phyloP scores from a whole-genome alignment of 1,140 invertebrate genomes.

The Trichomalopsis sarcophagae region DNA sequence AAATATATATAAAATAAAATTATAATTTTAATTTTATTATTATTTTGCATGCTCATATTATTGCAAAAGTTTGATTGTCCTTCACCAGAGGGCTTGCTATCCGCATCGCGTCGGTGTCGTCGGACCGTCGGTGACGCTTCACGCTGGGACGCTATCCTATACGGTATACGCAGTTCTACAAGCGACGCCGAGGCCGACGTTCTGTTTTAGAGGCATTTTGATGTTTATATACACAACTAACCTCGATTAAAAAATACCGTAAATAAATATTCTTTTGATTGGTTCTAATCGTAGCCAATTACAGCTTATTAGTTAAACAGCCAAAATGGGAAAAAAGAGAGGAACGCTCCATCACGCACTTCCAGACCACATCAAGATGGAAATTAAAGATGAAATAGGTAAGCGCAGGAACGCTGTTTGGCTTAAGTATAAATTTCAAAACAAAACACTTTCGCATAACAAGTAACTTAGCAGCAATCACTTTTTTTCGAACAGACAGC shows the following conservation, averaged over 20 bases:
- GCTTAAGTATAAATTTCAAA: conserved; percentile 16
- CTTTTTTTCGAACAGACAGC: conserved; percentile 65
- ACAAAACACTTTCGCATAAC: conserved; percentile 10
- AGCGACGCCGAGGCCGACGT: too few relatives aligned
- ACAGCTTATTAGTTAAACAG: background rate
- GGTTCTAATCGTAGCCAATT: background rate
- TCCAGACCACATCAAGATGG: conserved; percentile 66
- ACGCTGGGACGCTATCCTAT: too few relatives aligned
- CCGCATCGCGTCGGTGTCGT: too few relatives aligned
- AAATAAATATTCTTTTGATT: too few relatives aligned
- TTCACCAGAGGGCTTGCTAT: too few relatives aligned
- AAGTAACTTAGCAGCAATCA: background rate
- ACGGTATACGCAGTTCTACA: too few relatives aligned
- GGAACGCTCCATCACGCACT: conserved; percentile 57
- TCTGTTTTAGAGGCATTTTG: background rate
- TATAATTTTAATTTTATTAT: too few relatives aligned
- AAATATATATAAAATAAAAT: too few relatives aligned
- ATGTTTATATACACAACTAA: background rate
- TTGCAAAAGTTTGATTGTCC: too few relatives aligned
- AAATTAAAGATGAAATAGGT: conserved; percentile 73
- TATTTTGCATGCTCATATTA: too few relatives aligned
- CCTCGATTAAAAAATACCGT: background rate
- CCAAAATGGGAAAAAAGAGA: conserved; percentile 71
- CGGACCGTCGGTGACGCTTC: too few relatives aligned
- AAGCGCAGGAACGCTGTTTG: conserved; percentile 29